Evolutionary conservation across 2,113 vertebrate genomes (phyloP).

Genomic region (Gallinago paraguaiae): DNA sequence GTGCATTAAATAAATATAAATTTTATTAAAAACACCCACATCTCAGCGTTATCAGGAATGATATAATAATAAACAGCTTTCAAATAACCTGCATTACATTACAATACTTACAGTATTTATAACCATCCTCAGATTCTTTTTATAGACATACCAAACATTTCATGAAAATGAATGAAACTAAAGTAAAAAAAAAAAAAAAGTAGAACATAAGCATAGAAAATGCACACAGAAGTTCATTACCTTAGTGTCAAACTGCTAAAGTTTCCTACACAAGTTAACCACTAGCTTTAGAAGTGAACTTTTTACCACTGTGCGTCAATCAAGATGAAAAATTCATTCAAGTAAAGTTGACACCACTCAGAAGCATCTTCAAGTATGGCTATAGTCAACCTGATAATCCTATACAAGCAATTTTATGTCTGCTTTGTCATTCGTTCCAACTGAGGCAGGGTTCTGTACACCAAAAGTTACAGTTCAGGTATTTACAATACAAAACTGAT

Average conservation of each 20-base stretch:
- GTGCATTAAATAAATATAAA: slow-evolving; percentile 99
- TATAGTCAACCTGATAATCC: slow-evolving; percentile 89
- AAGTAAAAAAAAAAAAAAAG: slow-evolving; percentile 69
- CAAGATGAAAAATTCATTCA: slow-evolving; percentile 92
- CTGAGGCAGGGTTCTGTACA: slow-evolving; percentile 88
- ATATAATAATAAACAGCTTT: slow-evolving; percentile 99
- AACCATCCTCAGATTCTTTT: slow-evolving; percentile 83
- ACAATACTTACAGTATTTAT: slow-evolving; percentile 99
- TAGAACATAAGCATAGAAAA: slow-evolving; percentile 82
- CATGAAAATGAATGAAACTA: slow-evolving; percentile 83
- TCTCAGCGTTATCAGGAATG: slow-evolving; percentile 99
- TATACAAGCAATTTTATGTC: slow-evolving; percentile 73
- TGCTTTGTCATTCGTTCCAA: slow-evolving; percentile 80
- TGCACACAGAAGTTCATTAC: slow-evolving; percentile 81
- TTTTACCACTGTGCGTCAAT: slow-evolving; percentile 81
- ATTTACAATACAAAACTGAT: slow-evolving; percentile 71
- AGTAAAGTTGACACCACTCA: slow-evolving; percentile 94
- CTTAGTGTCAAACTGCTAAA: slow-evolving; percentile 95
- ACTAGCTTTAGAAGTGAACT: slow-evolving; percentile 88
- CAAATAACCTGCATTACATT: slow-evolving; percentile 99
- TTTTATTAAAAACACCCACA: slow-evolving; percentile 99
- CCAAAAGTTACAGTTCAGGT: slow-evolving; percentile 74
- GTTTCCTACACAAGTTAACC: slow-evolving; percentile 83
- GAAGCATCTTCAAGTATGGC: slow-evolving; percentile 98
- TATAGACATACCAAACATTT: slow-evolving; percentile 88